A percentile compares a stretch with the other conserved stretches of the same genome.
Evolutionary conservation across 2,113 vertebrate species (phyloP).

Genomic region (Coryphaenoides rupestris): DNA sequence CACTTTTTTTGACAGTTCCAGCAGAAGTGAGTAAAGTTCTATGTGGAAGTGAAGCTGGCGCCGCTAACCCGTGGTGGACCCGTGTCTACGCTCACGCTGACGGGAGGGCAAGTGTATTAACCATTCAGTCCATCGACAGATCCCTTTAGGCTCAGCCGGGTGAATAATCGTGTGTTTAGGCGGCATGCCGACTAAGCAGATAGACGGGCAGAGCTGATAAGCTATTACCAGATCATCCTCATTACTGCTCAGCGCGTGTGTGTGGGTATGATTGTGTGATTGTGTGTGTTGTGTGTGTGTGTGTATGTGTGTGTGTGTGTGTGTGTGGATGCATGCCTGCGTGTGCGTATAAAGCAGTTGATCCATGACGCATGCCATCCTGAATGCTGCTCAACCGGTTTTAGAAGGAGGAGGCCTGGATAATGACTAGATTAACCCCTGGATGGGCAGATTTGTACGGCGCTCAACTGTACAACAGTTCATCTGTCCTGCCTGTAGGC

Average conservation of each 20-base stretch:
- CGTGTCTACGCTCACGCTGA: no score
- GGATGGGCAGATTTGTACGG: conserved; percentile 26
- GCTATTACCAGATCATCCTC: conserved; percentile 25
- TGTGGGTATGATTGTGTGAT: no score
- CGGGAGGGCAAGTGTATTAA: no score
- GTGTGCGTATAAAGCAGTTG: no score
- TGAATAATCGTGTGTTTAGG: conserved; percentile 23
- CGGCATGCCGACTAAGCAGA: conserved; percentile 30
- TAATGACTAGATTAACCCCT: conserved; percentile 31
- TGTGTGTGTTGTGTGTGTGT: no score
- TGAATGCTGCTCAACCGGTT: conserved; percentile 5
- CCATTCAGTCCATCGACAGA: background rate
- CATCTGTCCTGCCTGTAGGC: conserved; percentile 29
- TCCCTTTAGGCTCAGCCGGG: background rate
- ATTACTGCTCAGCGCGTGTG: background rate
- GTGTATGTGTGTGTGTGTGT: no score
- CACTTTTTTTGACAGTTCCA: no score
- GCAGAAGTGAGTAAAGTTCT: no score
- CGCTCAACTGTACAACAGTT: conserved; percentile 15
- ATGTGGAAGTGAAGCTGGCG: no score
- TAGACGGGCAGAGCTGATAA: conserved; percentile 5
- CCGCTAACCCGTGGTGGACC: background rate
- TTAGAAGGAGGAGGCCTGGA: conserved; percentile 35
- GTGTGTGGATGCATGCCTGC: no score
- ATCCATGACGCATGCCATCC: no score